Evolutionary conservation across 2,888 invertebrate species (phyloP).

Genomic region (Rutpela maculata): DNA sequence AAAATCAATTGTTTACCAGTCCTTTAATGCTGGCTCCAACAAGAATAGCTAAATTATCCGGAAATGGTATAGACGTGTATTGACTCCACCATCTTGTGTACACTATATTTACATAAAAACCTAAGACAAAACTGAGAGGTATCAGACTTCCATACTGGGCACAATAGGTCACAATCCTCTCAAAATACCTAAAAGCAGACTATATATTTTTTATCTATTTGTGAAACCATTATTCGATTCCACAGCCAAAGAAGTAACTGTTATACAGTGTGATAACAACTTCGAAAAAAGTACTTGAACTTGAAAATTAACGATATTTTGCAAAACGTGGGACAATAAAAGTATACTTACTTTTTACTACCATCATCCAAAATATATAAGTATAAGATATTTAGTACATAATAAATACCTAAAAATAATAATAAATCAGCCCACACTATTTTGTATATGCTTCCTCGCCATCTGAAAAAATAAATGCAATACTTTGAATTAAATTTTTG

Average conservation of each 20-base stretch:
- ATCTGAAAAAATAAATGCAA: constrained; percentile 76
- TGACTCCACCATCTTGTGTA: constrained; percentile 95
- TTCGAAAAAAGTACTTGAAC: too few relatives aligned
- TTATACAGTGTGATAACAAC: too few relatives aligned
- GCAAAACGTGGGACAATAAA: background rate
- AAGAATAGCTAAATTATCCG: constrained; percentile 88
- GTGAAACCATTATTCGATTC: too few relatives aligned
- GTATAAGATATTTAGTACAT: constrained; percentile 85
- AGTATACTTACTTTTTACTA: constrained; percentile 79
- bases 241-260: too few relatives aligned
- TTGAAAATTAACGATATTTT: too few relatives aligned
- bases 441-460: constrained; percentile 96
- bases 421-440: constrained; percentile 92
- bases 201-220: background rate
- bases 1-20: constrained; percentile 74
- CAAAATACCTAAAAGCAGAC: constrained; percentile 80
- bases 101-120: constrained; percentile 94
- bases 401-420: constrained; percentile 86
- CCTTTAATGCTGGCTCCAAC: constrained; percentile 88
- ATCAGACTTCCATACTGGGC: constrained; percentile 89
- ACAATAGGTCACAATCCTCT: constrained; percentile 88
- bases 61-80: constrained; percentile 87
- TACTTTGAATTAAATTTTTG: too few relatives aligned
- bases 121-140: constrained; percentile 94
- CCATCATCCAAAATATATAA: constrained; percentile 80